Percentiles rank a stretch among this genome's conserved stretches.
phyloP scores from a whole-genome alignment of 1,140 invertebrate genomes.

The Adelges cooleyi region DNA sequence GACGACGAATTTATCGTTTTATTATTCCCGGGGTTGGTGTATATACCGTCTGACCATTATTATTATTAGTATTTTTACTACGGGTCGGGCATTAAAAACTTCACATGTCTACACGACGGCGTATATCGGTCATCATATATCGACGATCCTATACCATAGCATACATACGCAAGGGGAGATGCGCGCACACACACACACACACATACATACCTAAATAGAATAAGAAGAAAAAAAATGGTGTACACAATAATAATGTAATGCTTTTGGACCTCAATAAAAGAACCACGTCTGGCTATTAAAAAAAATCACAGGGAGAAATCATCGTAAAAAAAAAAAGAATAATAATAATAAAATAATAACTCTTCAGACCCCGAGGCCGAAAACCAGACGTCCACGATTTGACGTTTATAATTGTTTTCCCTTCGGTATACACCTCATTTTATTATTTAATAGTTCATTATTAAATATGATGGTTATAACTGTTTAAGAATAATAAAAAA shows the following conservation, averaged over 20 bases:
- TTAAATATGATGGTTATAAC: constrained; percentile 27
- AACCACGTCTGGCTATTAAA: constrained; percentile 13
- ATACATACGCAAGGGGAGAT: neutral
- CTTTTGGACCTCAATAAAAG: constrained; percentile 3
- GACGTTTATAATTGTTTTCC: constrained; percentile 28
- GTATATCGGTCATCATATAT: constrained; percentile 3
- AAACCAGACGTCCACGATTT: constrained; percentile 1
- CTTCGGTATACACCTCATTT: constrained; percentile 20
- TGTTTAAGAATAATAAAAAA: constrained; percentile 8
- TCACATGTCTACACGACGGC: too few species aligned
- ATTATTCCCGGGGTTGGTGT: neutral
- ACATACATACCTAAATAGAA: too few species aligned
- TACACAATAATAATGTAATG: constrained; percentile 2
- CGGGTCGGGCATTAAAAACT: neutral
- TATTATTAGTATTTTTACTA: neutral
- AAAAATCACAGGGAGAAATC: constrained; percentile 15
- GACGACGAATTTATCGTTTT: constrained; percentile 21
- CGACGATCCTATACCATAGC: neutral
- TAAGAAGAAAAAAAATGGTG: neutral
- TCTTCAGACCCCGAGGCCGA: neutral
- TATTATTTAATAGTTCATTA: constrained; percentile 29
- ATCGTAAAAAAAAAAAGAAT: constrained; percentile 6
- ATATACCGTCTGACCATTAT: neutral
- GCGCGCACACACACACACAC: neutral
- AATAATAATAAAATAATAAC: neutral